phyloP scores from a whole-genome alignment of 2,113 vertebrate genomes.

The Tyrannus savana region DNA sequence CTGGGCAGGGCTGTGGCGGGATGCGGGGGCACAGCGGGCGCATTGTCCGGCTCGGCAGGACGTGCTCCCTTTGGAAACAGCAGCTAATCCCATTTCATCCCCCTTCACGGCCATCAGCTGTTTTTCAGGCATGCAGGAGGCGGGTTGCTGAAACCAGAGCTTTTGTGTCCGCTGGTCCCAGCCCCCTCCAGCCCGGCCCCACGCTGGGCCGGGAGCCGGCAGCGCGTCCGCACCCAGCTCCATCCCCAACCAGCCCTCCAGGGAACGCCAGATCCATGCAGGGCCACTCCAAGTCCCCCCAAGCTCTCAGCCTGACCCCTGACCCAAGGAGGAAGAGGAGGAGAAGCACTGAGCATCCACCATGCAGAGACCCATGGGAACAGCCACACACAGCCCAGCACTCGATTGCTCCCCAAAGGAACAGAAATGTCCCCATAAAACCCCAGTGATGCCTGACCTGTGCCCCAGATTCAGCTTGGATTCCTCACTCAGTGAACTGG shows the following conservation, averaged over 20 bases:
- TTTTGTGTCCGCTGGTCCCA: slow-evolving; percentile 28
- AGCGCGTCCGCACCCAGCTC: not conserved
- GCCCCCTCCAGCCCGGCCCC: not conserved
- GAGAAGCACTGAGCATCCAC: not conserved
- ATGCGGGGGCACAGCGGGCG: not conserved
- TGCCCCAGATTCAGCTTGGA: not conserved
- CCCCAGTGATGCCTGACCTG: not conserved
- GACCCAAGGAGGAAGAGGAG: not conserved
- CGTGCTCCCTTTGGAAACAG: slow-evolving; percentile 10
- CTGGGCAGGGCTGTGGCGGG: not conserved
- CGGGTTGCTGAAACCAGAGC: slow-evolving; percentile 48
- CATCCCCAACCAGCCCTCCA: not conserved
- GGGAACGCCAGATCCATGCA: rapidly evolving
- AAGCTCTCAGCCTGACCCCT: not conserved
- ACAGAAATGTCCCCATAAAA: not conserved
- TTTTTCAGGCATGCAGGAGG: slow-evolving; percentile 67
- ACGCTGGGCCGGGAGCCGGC: rapidly evolving
- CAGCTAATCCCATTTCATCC: slow-evolving; percentile 74
- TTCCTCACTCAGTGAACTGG: not conserved
- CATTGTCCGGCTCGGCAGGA: not conserved
- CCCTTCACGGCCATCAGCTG: slow-evolving; percentile 67
- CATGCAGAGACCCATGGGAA: rapidly evolving
- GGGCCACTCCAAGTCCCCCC: not conserved
- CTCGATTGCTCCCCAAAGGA: not conserved
- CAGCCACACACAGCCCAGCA: rapidly evolving